phyloP scores from a whole-genome alignment of 2,888 invertebrate genomes.

The Thyatira batis region DNA sequence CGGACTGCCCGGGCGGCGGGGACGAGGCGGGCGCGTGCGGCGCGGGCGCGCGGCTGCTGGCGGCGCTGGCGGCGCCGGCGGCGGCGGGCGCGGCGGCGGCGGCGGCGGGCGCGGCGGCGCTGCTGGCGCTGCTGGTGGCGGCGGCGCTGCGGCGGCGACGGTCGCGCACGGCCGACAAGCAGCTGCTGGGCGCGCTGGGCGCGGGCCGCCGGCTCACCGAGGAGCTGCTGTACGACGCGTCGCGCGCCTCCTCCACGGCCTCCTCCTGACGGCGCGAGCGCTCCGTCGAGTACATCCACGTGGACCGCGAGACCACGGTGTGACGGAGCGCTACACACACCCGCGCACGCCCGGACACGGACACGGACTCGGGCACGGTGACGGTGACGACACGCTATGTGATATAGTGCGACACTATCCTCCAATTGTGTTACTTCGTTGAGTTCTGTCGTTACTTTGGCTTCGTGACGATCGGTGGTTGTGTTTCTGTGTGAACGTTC shows the following conservation, averaged over 20 bases:
- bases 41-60: slow-evolving; percentile 63
- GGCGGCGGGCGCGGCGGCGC: slow-evolving; percentile 75
- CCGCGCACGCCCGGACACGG: slow-evolving; percentile 14
- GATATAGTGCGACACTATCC: slow-evolving; percentile 7
- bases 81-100: slow-evolving; percentile 83
- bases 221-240: slow-evolving; percentile 86
- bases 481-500: neutral
- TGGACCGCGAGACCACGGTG: slow-evolving; percentile 96
- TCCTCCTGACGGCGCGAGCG: slow-evolving; percentile 94
- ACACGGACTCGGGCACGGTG: slow-evolving; percentile 10
- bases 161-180: slow-evolving; percentile 81
- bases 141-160: slow-evolving; percentile 81
- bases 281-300: slow-evolving; percentile 95
- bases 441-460: slow-evolving; percentile 1
- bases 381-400: neutral
- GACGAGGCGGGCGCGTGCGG: slow-evolving; percentile 86
- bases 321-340: slow-evolving; percentile 80
- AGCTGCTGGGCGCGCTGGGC: slow-evolving; percentile 83
- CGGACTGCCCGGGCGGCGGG: slow-evolving; percentile 59
- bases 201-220: slow-evolving; percentile 85
- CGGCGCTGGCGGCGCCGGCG: slow-evolving; percentile 84
- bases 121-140: slow-evolving; percentile 53
- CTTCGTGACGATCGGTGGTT: neutral
- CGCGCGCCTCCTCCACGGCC: slow-evolving; percentile 78
- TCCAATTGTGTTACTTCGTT: slow-evolving; percentile 1